Base-by-base conservation (phyloP, 2,888 invertebrate genomes). In the Apodemia mormo region DNA sequence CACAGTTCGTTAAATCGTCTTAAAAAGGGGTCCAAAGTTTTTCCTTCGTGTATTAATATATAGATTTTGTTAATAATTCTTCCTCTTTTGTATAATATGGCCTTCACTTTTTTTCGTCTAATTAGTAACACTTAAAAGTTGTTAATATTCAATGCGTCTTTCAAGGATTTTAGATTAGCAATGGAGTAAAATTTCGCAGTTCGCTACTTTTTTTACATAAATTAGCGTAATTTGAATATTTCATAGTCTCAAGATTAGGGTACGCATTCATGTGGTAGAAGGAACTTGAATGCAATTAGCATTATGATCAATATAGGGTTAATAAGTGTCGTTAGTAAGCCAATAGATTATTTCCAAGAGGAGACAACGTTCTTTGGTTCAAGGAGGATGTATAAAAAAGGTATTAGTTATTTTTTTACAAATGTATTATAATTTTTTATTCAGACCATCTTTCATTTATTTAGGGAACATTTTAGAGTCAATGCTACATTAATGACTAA, bases 141-240 rank as follows among this genome's bases (percentile, higher is more conserved):
- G 2, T 43, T 43, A 43, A 10, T 43, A 43, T 43, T 43, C 43
- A 43, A 43, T 37, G 37, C 37, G 37, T 37, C 5, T 37, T 37
- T 37, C 37, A 37, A 37, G 43, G 9, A 43, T 43, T 43, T 43
- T 9, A 43, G 9, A 43, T 43, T 72, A 73, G 71, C 79, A 82
- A 85, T 83, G 83, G 83, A 81, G 85, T 85, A 72, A 78, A 87
- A 88, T 83, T 76, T 69, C 80, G 85, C 86, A 83, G 81, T 71
- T 75, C 78, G 81, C 83, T 81, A 82, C 82, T 73, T 78, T 37
- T 37, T 78, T 66, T 68, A 76, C 76, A 79, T 78, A 79, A 83
- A 86, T 87, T 86, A 84, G 82, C 84, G 84, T 81, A 85, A 86
- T 87, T 86, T 90, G 80, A 86, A 89, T 85, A 87, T 82, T 82